These are phyloP conservation scores for Anadara kagoshimensis DNA, from an alignment of 1,140 invertebrate species.

Conservation along the genomic window DNA sequence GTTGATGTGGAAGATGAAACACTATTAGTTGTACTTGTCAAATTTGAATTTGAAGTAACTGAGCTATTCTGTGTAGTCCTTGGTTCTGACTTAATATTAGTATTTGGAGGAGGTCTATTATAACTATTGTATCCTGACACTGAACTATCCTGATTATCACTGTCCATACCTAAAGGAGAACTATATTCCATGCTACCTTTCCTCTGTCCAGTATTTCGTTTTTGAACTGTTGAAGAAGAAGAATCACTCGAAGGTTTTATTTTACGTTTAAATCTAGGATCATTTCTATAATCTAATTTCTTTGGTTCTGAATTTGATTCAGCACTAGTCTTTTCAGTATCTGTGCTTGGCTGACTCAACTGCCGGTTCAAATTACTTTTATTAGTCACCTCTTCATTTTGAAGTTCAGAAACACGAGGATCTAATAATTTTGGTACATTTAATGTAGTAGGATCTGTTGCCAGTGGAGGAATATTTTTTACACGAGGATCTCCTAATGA, in stretches of 20 bases:
- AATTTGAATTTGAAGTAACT: constrained; percentile 1
- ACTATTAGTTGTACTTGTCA: background rate
- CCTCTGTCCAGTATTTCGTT: constrained; percentile 52
- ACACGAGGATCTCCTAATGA: constrained; percentile 14
- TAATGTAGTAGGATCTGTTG: background rate
- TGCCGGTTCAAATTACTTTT: constrained; percentile 24
- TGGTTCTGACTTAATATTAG: constrained; percentile 34
- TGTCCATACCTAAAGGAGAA: constrained; percentile 62
- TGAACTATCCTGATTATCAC: constrained; percentile 28
- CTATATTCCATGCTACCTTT: constrained; percentile 67
- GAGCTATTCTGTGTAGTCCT: constrained; percentile 12
- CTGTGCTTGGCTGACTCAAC: constrained; percentile 37
- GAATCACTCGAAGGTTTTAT: constrained; percentile 44
- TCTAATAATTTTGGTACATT: background rate
- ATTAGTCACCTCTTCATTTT: background rate
- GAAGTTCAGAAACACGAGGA: background rate
- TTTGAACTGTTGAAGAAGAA: constrained; percentile 12
- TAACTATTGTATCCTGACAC: constrained; percentile 62
- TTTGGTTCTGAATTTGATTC: constrained; percentile 38
- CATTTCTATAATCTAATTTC: constrained; percentile 68
- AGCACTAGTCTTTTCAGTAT: constrained; percentile 26
- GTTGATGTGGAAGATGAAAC: background rate
- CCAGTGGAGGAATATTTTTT: constrained; percentile 1
- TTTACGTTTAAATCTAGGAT: constrained; percentile 65
- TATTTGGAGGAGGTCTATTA: constrained; percentile 48